Percentiles rank a stretch among this genome's conserved stretches.
These are phyloP conservation scores for Edolisoma coerulescens DNA, from an alignment of 2,113 vertebrate genomes.

Conservation along the genomic window DNA sequence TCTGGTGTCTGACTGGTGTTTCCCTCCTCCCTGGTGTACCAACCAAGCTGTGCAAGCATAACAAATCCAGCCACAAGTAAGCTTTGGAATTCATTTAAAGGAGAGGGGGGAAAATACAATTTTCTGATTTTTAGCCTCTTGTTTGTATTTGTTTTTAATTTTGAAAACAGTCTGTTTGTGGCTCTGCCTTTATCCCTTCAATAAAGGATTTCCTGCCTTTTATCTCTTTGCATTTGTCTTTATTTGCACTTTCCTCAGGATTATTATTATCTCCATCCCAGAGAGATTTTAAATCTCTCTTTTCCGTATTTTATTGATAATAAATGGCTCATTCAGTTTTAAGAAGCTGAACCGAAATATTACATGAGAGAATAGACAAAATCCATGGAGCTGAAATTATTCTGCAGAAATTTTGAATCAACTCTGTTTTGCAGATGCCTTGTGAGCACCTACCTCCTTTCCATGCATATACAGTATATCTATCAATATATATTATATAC, in stretches of 20 bases:
- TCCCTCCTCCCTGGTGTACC: background rate
- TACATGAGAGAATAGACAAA: background rate
- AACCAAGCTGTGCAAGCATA: background rate
- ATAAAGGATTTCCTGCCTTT: constrained; percentile 58
- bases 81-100: background rate
- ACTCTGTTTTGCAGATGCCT: background rate
- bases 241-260: background rate
- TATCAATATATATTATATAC: background rate
- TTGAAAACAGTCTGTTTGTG: constrained; percentile 1
- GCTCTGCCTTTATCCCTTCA: constrained; percentile 44
- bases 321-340: background rate
- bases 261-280: background rate
- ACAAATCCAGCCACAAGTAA: background rate
- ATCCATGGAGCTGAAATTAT: background rate
- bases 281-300: background rate
- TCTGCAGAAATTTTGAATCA: background rate
- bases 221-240: background rate
- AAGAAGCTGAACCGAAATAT: background rate
- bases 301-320: background rate
- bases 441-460: background rate
- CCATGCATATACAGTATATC: accelerated
- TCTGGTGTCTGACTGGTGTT: background rate
- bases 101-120: background rate
- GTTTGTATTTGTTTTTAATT: constrained; percentile 18
- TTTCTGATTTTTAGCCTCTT: background rate